Conservation (phyloP, 2,113 vertebrate genomes). For the Amia ocellicauda region DNA sequence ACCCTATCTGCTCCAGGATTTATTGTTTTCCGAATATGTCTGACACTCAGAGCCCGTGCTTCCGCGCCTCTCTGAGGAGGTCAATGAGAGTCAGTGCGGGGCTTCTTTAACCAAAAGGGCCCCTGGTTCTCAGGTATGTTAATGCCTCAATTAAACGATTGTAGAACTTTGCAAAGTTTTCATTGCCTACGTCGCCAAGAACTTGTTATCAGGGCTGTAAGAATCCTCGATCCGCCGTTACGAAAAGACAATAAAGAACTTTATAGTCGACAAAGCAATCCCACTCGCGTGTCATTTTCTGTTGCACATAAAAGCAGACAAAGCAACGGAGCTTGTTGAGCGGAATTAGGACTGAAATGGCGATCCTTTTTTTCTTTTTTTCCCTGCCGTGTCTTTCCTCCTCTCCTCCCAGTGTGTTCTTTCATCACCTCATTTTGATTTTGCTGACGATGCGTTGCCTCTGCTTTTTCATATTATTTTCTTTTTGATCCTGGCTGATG, state of each 20-base stretch:
- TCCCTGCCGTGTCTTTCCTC: conserved; percentile 30
- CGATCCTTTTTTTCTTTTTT: background rate
- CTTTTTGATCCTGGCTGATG: conserved; percentile 45
- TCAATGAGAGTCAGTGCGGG: background rate
- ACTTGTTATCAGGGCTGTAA: too few relatives aligned
- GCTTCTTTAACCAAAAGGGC: conserved; percentile 11
- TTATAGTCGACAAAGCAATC: too few relatives aligned
- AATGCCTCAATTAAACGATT: conserved; percentile 21
- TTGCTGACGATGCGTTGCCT: background rate
- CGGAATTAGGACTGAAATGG: background rate
- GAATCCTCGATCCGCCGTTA: too few relatives aligned
- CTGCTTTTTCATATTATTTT: background rate
- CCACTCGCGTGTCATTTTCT: background rate
- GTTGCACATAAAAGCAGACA: background rate
- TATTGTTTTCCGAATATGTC: background rate
- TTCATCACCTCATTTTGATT: conserved; percentile 8
- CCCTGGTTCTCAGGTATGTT: conserved; percentile 9
- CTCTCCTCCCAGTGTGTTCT: conserved; percentile 22
- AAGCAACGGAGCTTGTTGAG: background rate
- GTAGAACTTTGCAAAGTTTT: background rate
- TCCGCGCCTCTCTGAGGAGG: background rate
- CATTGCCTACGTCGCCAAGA: background rate
- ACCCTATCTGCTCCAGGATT: conserved; percentile 17
- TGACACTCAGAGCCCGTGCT: background rate
- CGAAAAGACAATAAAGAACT: too few relatives aligned